Evolutionary conservation across 2,113 vertebrate genomes (phyloP).

Genomic region (Phaethon lepturus): DNA sequence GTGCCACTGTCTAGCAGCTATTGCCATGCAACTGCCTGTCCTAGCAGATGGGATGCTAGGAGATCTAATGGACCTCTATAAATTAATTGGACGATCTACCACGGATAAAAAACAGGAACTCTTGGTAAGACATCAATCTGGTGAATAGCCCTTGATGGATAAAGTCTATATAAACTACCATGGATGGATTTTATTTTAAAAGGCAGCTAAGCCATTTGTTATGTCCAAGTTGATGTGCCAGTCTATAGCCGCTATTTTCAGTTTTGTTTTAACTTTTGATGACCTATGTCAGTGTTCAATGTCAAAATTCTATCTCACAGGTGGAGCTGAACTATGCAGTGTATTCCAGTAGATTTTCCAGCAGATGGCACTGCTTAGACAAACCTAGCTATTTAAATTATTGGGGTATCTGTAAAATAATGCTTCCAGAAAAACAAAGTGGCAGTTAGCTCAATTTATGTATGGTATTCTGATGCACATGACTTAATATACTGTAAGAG

Average conservation of each 20-base stretch:
- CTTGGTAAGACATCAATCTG: conserved; percentile 81
- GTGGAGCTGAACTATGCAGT: not conserved
- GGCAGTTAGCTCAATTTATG: not conserved
- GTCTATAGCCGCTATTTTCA: not conserved
- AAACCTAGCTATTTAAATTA: not conserved
- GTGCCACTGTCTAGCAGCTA: conserved; percentile 93
- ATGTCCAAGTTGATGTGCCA: not conserved
- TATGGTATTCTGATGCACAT: not conserved
- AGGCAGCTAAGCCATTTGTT: not conserved
- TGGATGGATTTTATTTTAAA: not conserved
- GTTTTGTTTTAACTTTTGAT: not conserved
- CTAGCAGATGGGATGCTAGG: conserved; percentile 93
- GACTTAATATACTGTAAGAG: not conserved
- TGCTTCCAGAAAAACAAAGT: not conserved
- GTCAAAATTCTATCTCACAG: not conserved
- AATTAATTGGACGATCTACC: conserved; percentile 84
- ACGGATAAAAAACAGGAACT: conserved; percentile 95
- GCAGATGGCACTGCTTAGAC: conserved; percentile 54
- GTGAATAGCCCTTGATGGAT: not conserved
- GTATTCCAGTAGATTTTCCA: not conserved
- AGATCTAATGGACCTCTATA: conserved; percentile 92
- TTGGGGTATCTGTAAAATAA: not conserved
- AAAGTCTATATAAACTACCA: not conserved
- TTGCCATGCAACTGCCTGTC: conserved; percentile 93
- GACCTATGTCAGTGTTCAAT: accelerated